Base-by-base conservation (phyloP, 2,888 invertebrate genomes). In the Gandaritis pyraliata region DNA sequence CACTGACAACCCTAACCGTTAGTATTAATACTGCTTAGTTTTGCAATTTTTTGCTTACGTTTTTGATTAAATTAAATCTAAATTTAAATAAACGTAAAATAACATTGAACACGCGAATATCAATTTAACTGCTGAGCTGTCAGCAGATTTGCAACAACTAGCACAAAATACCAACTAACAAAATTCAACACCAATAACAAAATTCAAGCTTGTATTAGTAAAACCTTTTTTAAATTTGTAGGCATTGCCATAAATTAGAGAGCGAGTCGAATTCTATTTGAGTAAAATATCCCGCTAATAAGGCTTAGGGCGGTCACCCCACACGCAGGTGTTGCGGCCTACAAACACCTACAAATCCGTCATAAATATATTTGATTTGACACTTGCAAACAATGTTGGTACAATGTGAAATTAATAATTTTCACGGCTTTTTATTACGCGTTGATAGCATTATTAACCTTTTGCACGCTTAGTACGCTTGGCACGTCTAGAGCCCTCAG, bases 351-450 rank as follows among this genome's bases (percentile, higher is more conserved):
- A 76, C 72, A 84, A 87, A 87, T 84, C 87, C 83, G 78, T 83
- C 85, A 85, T 88, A 88, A 90, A 90, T 89, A 86, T 85, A 86
- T 88, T 85, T 83, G 80, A 85, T 88, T 86, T 87, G 90, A 88
- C 89, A 86, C 81, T 78, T 72, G 77, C 81, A 84, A 88, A 87
- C 80, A 83, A 72, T 72, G 72, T 74, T 76, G 69, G 81, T 83
- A 83, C 81, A 81, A 84, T 87, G 81, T 82, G 69, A 70, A 58
- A 72, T 71, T 69, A 72, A 75, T 77, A 49, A 63, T 55, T 36
- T 50, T 46, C 45, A 33, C 30, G 13, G 13, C 33, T 49, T 38
- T 16, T 38, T 29, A 43, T 45, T n/a, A 30, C 29, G 1, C 29
- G 10, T 23, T 29, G 13, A 49, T 49, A 15, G 15, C 15, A 38